Base-by-base conservation (phyloP, 2,113 vertebrate species). In the Danionella cerebrum region DNA sequence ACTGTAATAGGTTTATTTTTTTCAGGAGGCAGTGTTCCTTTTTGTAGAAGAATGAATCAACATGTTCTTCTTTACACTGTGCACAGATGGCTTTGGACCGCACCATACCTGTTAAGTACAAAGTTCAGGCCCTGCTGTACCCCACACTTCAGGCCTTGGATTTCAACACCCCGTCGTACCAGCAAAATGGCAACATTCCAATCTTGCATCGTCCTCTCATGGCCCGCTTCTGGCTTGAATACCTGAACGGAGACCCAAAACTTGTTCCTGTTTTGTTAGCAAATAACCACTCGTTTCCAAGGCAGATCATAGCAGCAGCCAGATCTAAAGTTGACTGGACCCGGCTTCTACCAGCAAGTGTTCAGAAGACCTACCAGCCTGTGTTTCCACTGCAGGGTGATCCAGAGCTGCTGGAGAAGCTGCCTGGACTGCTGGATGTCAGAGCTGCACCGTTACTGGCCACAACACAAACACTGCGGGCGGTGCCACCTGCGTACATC, bases 131-230 rank as follows among this genome's bases (percentile, higher is more conserved):
- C 35, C 69, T 99, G 71, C 90, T 99, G 65, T 97, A 99, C 33
- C 95, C 96, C 0, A 93, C 92, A 21, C 92, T 99, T 29, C 96
- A 99, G 77, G 89, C 93, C 0, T 84, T 98, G 3, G 95, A 99
- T 81, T 98, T 99, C 82, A 86, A 94, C 74, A 99, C 96, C 0
- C 86, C 96, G 0, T 98, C 95, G 1, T 98, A 98, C 66, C 95
- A 95, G 85, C 94, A 99, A 82, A 99, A 95, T 69, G 76, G 65
- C 73, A 83, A 90, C 12, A 82, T 90, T 24, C 90, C 93, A 1
- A 90, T 99, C 79, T 87, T 98, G 0, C 86, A 93, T 47, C 84
- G 92, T 7, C 79, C 78, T 0, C 21, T 90, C 83, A 96, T 98
- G 95, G 85, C 89, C 6, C 89, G 84, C 5, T 98, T 91, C 71